Percentiles rank a stretch among this genome's conserved stretches.
Conservation (phyloP, 2,797 vertebrate species). For the Gila robusta region DNA sequence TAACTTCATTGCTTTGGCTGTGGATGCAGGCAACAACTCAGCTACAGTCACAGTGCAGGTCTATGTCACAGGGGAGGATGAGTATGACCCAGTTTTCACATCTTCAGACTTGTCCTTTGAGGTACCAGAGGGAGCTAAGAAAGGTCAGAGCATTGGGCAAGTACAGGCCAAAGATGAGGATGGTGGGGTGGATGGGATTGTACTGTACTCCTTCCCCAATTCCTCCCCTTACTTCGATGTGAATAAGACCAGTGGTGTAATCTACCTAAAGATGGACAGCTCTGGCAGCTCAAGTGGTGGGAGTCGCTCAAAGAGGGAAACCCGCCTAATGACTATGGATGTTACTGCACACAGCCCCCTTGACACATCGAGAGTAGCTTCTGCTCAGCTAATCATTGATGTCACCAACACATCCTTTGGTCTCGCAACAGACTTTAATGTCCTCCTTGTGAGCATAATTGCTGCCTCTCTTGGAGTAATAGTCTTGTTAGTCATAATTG, state of each 20-base stretch:
- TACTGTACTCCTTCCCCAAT: slow-evolving; percentile 88
- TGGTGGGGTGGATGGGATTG: slow-evolving; percentile 90
- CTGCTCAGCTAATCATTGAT: slow-evolving; percentile 86
- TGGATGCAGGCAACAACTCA: slow-evolving; percentile 91
- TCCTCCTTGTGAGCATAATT: slow-evolving; percentile 90
- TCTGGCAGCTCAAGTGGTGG: slow-evolving; percentile 75
- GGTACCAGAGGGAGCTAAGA: slow-evolving; percentile 90
- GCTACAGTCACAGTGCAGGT: slow-evolving; percentile 94
- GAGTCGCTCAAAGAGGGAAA: slow-evolving; percentile 83
- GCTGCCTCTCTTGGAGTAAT: slow-evolving; percentile 92
- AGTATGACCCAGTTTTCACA: slow-evolving; percentile 93
- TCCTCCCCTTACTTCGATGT: slow-evolving; percentile 90
- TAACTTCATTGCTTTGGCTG: slow-evolving; percentile 87
- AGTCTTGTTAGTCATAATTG: slow-evolving; percentile 88
- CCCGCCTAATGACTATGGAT: slow-evolving; percentile 88
- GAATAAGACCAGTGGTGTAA: slow-evolving; percentile 90
- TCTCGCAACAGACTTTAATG: slow-evolving; percentile 87
- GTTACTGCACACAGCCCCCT: slow-evolving; percentile 90
- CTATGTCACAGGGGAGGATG: slow-evolving; percentile 93
- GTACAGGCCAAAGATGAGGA: slow-evolving; percentile 94
- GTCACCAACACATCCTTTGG: slow-evolving; percentile 94
- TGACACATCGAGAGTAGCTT: slow-evolving; percentile 85
- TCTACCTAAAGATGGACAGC: slow-evolving; percentile 90
- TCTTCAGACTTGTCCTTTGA: slow-evolving; percentile 87
- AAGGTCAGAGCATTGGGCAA: slow-evolving; percentile 91